Evolutionary conservation across 2,113 vertebrate species (phyloP).

Genomic region (Gopherus evgoodei): DNA sequence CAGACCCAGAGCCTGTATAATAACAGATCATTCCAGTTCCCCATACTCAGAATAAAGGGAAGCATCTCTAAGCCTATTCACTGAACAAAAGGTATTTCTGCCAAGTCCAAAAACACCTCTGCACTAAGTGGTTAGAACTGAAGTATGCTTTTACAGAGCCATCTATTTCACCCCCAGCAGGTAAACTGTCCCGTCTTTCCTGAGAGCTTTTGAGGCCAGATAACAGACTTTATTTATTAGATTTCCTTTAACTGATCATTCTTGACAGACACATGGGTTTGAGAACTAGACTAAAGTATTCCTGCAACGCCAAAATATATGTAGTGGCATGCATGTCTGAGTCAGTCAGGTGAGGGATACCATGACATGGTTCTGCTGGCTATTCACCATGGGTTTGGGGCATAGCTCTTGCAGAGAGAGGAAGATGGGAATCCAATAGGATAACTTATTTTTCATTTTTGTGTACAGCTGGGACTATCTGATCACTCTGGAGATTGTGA

Average conservation of each 20-base stretch:
- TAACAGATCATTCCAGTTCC: neutral
- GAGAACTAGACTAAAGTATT: neutral
- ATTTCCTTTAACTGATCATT: neutral
- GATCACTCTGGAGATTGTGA: neutral
- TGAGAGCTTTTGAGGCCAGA: conserved; percentile 3
- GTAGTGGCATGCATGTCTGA: rapidly evolving
- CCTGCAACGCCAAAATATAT: rapidly evolving
- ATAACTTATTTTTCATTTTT: neutral
- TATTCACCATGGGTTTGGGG: neutral
- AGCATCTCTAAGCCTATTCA: neutral
- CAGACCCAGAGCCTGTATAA: neutral
- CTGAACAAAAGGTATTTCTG: rapidly evolving
- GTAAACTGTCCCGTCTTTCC: neutral
- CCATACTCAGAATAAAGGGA: rapidly evolving
- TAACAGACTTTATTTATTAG: neutral
- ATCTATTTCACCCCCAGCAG: neutral
- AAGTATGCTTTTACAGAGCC: neutral
- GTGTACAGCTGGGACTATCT: neutral
- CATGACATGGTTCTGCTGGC: neutral
- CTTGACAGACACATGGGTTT: neutral
- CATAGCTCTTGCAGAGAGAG: neutral
- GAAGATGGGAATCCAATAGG: too few species aligned
- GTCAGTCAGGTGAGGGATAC: neutral
- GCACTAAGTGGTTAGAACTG: neutral
- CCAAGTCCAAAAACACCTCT: neutral